Conservation (phyloP, 2,797 vertebrate species). For the Oreochromis mossambicus region DNA sequence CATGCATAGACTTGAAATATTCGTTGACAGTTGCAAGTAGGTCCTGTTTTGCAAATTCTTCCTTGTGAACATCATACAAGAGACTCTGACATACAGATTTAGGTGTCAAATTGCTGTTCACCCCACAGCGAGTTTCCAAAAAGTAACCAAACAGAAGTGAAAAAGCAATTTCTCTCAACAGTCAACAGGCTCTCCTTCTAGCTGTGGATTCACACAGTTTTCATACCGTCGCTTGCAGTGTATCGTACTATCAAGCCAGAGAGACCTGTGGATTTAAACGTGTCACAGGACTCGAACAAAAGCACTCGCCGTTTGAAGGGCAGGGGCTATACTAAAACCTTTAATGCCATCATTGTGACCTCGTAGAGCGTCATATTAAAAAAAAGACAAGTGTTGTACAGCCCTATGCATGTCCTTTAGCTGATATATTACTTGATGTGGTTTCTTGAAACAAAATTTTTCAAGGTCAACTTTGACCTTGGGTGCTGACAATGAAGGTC, state of each 20-base stretch:
- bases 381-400: neutral
- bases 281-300: neutral
- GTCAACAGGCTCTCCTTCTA: neutral
- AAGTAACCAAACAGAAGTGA: neutral
- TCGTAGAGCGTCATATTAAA: neutral
- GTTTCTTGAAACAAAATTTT: neutral
- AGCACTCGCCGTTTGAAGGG: neutral
- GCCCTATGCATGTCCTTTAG: neutral
- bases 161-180: neutral
- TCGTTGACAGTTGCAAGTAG: neutral
- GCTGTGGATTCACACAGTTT: neutral
- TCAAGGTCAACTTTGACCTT: neutral
- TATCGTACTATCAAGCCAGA: neutral
- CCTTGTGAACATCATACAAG: neutral
- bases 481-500: neutral
- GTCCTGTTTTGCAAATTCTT: neutral
- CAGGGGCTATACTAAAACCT: neutral
- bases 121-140: neutral
- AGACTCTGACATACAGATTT: neutral
- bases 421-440: neutral
- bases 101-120: neutral
- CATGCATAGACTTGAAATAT: neutral
- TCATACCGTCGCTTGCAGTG: neutral
- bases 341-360: neutral
- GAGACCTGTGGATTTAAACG: neutral